phyloP scores from a whole-genome alignment of 2,113 vertebrate genomes.

The Monopterus albus region DNA sequence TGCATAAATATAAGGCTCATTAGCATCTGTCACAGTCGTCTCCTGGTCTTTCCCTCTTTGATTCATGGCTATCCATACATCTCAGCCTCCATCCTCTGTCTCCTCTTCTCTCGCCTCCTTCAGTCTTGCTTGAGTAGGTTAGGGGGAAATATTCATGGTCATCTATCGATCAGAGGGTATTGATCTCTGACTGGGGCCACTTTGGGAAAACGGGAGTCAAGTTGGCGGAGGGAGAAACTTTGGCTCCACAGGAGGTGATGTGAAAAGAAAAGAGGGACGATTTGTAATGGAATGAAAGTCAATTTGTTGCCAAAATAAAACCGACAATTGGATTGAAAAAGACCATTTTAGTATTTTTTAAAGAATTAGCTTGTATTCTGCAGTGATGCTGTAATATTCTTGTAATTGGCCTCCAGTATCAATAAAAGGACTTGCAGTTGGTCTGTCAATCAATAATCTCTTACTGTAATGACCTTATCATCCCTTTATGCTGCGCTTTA shows the following conservation, averaged over 20 bases:
- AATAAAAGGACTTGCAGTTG: background rate
- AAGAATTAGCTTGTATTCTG: background rate
- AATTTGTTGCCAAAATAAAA: background rate
- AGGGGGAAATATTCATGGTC: slow-evolving; percentile 79
- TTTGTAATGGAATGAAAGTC: too few species aligned
- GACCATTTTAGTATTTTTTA: background rate
- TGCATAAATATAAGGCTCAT: slow-evolving; percentile 48
- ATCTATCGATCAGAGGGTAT: slow-evolving; percentile 80
- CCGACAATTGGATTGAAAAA: background rate
- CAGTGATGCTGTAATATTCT: background rate
- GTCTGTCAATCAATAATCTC: slow-evolving; percentile 27
- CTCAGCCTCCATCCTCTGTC: slow-evolving; percentile 65
- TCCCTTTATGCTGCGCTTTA: slow-evolving; percentile 16
- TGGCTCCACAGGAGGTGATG: slow-evolving; percentile 18
- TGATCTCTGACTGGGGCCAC: slow-evolving; percentile 71
- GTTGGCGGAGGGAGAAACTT: slow-evolving; percentile 63
- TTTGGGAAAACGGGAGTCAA: slow-evolving; percentile 51
- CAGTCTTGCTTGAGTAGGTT: slow-evolving; percentile 50
- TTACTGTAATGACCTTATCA: slow-evolving; percentile 17
- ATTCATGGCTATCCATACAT: slow-evolving; percentile 57
- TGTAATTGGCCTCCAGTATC: slow-evolving; percentile 1
- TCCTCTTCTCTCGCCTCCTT: slow-evolving; percentile 43
- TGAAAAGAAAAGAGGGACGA: background rate
- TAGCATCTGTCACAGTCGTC: slow-evolving; percentile 62
- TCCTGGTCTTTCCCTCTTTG: slow-evolving; percentile 47